phyloP scores from a whole-genome alignment of 2,113 vertebrate genomes.

The Athene cunicularia region DNA sequence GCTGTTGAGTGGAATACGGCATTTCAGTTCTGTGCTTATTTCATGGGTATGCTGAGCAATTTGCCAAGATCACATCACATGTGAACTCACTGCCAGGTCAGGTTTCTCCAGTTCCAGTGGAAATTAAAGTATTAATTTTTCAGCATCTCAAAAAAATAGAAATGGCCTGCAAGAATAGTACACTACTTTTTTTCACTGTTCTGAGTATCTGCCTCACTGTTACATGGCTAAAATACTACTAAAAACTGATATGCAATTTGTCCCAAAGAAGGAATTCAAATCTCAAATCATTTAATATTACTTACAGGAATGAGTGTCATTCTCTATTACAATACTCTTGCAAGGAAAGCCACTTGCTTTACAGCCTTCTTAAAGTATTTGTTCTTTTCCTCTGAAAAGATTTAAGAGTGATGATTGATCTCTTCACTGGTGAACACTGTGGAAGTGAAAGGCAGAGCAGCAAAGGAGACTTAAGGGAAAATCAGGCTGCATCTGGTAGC shows the following conservation, averaged over 20 bases:
- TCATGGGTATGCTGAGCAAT: neutral
- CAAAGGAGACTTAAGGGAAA: neutral
- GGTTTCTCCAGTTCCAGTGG: neutral
- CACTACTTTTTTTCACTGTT: neutral
- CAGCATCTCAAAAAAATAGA: neutral
- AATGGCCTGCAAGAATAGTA: neutral
- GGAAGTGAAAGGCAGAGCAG: neutral
- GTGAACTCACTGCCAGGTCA: neutral
- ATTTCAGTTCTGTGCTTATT: neutral
- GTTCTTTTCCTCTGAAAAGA: neutral
- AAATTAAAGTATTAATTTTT: neutral
- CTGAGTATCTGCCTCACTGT: neutral
- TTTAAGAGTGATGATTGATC: neutral
- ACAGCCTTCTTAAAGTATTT: neutral
- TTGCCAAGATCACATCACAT: neutral
- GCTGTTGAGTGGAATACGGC: neutral
- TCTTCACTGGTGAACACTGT: neutral
- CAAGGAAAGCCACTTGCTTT: neutral
- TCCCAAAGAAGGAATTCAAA: neutral
- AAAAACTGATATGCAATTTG: neutral
- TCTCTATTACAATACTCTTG: neutral
- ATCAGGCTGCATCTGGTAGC: neutral
- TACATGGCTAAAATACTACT: neutral
- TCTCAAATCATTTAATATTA: neutral
- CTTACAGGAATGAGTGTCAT: neutral